Evolutionary conservation across 2,888 invertebrate species (phyloP).

Genomic region (Meiosimyza platycephala): DNA sequence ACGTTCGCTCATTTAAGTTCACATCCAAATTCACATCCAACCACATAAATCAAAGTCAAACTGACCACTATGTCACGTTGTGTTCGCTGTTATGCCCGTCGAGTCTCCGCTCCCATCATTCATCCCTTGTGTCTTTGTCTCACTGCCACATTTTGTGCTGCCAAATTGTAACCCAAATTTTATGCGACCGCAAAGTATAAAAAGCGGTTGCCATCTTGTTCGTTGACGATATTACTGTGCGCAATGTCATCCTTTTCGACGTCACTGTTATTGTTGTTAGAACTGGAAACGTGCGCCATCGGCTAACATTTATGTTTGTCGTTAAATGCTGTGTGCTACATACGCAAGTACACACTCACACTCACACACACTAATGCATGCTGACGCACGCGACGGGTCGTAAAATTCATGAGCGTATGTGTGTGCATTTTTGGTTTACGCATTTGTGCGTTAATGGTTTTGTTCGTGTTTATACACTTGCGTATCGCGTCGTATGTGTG

Average conservation of each 20-base stretch:
- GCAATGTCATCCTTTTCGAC: neutral
- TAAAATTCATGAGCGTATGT: conserved; percentile 1
- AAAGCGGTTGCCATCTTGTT: conserved; percentile 8
- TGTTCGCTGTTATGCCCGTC: neutral
- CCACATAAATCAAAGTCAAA: conserved; percentile 29
- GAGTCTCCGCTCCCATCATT: too few species aligned
- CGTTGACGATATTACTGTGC: neutral
- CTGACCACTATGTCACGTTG: conserved; percentile 18
- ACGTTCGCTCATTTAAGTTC: neutral
- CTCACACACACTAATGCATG: neutral
- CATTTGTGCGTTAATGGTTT: neutral
- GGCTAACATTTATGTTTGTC: conserved; percentile 1
- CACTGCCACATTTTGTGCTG: too few species aligned
- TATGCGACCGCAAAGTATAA: conserved; percentile 4
- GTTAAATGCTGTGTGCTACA: conserved; percentile 10
- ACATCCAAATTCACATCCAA: conserved; percentile 3
- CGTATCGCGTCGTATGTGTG: too few species aligned
- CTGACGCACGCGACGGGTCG: neutral
- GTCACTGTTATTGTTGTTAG: neutral
- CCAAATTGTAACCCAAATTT: neutral
- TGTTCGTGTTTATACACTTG: neutral
- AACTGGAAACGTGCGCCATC: neutral
- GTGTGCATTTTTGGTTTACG: conserved; percentile 8
- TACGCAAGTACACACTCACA: neutral
- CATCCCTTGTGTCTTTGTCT: too few species aligned